Percentiles rank a stretch among this genome's conserved stretches.
Evolutionary conservation across 2,888 invertebrate genomes (phyloP).

Genomic region (Lasioglossum pauxillum): DNA sequence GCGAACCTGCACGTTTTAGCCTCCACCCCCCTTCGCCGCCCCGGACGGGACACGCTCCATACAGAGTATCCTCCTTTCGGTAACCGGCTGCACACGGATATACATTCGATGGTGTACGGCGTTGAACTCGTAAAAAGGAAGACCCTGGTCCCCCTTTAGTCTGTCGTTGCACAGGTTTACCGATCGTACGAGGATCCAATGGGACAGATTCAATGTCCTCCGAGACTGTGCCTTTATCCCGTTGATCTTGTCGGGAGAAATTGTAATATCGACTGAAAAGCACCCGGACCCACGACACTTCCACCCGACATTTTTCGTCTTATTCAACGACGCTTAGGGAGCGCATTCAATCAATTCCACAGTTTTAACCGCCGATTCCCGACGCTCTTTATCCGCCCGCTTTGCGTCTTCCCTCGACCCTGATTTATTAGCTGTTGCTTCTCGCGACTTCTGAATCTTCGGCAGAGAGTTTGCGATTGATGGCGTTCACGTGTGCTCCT

Average conservation of each 20-base stretch:
- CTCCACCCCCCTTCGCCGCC: not conserved
- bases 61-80: not conserved
- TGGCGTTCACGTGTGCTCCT: too few species aligned
- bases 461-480: too few species aligned
- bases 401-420: not conserved
- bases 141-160: conserved; percentile 69
- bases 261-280: conserved; percentile 54
- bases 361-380: not conserved
- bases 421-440: not conserved
- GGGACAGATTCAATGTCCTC: conserved; percentile 72
- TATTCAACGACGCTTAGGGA: not conserved
- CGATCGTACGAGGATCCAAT: conserved; percentile 62
- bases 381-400: not conserved
- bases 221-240: conserved; percentile 69
- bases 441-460: not conserved
- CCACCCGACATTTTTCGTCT: not conserved
- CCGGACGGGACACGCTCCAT: not conserved
- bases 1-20: conserved; percentile 44
- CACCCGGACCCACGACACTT: conserved; percentile 2
- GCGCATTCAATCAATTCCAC: not conserved
- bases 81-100: conserved; percentile 14
- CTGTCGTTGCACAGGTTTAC: conserved; percentile 55
- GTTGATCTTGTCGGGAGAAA: conserved; percentile 63
- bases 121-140: conserved; percentile 78
- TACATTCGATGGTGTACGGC: conserved; percentile 34